Base-by-base conservation (phyloP, 2,888 invertebrate genomes). In the Nebria salina region DNA sequence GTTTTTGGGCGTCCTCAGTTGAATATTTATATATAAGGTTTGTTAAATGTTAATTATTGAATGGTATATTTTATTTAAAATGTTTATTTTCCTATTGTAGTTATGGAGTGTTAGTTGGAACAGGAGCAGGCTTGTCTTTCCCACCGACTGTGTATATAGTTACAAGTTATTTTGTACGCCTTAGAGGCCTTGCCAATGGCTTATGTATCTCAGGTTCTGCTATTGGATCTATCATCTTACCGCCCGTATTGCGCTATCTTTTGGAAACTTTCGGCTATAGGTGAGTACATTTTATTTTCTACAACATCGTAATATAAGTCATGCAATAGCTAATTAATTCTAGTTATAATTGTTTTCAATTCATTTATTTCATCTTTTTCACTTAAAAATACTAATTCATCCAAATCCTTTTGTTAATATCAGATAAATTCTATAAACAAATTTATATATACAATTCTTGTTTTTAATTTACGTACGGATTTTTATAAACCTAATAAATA, bases 121-220 rank as follows among this genome's bases (percentile, higher is more conserved):
- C 93, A 65, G 96, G 96, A 7, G 96, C 96, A 0, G 96, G 96
- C 0, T 89, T 96, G 8, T 94, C 96, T 0, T 97, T 96, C 89
- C 96, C 96, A 0, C 96, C 96, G 2, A 96, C 96, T 0, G 96
- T 97, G 64, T 96, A 96, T 89, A 96, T 96, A 84, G 96, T 96
- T 84, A 96, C 96, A 76, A 95, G 95, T 82, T 96, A 96, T 89
- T 96, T 96, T 88, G 93, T 95, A 68, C 91, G 93, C 73, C 89
- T 93, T 9, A 91, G 96, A 72, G 96, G 96, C 0, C 90, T 96
- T 13, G 96, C 96, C 70, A 96, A 96, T 88, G 96, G 96, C 0
- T 92, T 96, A 26, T 96, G 96, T 85, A 96, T 96, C 90, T 96
- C 96, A 0, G 96, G 96, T 15, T 95, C 95, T 84, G 96, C 96